A percentile compares a stretch with the other conserved stretches of the same genome.
These are phyloP conservation scores for Zaprionus bogoriensis DNA, from an alignment of 2,888 invertebrate genomes.

Conservation along the genomic window DNA sequence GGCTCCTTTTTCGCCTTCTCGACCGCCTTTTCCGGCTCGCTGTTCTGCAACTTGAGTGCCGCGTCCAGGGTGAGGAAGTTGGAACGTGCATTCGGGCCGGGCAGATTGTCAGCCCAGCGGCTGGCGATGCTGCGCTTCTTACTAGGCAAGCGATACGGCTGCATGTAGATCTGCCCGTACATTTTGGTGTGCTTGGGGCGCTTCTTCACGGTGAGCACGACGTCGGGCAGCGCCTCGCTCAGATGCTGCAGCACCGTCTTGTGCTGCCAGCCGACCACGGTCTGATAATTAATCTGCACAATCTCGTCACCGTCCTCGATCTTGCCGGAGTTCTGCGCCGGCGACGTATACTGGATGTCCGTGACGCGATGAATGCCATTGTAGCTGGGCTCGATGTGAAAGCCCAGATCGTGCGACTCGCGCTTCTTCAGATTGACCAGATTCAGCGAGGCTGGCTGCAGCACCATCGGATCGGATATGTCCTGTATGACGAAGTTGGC, in stretches of 20 bases:
- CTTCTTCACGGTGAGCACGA: constrained; percentile 91
- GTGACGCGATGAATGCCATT: constrained; percentile 91
- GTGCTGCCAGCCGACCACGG: constrained; percentile 91
- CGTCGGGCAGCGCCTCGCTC: constrained; percentile 91
- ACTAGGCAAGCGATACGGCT: constrained; percentile 89
- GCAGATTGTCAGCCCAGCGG: constrained; percentile 88
- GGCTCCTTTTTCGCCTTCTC: constrained; percentile 6
- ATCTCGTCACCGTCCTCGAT: constrained; percentile 98
- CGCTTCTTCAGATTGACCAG: constrained; percentile 93
- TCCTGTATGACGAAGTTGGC: constrained; percentile 95
- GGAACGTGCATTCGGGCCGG: constrained; percentile 87
- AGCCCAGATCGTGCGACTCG: constrained; percentile 94
- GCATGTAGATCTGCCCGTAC: constrained; percentile 87
- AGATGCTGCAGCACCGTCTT: constrained; percentile 89
- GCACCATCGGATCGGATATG: constrained; percentile 93
- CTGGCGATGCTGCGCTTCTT: constrained; percentile 86
- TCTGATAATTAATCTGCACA: constrained; percentile 91
- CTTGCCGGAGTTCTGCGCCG: constrained; percentile 95
- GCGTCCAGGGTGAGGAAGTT: constrained; percentile 84
- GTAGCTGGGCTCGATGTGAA: constrained; percentile 93
- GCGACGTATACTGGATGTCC: constrained; percentile 94
- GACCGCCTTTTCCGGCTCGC: constrained; percentile 4
- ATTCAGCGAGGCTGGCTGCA: constrained; percentile 96
- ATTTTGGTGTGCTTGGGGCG: constrained; percentile 91
- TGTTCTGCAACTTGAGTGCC: constrained; percentile 27